Percentiles rank a stretch among this genome's conserved stretches.
These are phyloP conservation scores for Anthophora plumipes DNA, from an alignment of 2,888 invertebrate species.

Conservation along the genomic window DNA sequence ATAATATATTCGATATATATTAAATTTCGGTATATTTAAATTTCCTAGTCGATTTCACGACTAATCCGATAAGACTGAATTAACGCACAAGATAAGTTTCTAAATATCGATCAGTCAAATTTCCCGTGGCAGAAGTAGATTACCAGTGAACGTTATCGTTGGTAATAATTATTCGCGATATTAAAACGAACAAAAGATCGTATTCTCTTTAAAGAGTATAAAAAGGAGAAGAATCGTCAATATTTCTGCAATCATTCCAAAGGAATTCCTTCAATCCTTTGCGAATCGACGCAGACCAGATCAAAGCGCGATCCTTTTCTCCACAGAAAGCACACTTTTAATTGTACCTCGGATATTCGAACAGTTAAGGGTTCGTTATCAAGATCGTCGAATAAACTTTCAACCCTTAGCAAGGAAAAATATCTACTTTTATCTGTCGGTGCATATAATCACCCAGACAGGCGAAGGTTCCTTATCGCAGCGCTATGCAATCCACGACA, in stretches of 20 bases:
- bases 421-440: neutral
- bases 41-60: neutral
- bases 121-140: neutral
- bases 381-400: slow-evolving; percentile 1
- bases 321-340: slow-evolving; percentile 10
- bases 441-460: slow-evolving; percentile 11
- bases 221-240: neutral
- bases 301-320: neutral
- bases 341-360: slow-evolving; percentile 11
- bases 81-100: neutral
- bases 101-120: slow-evolving; percentile 24
- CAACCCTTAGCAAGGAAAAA: neutral
- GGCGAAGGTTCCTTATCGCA: slow-evolving; percentile 11
- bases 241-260: neutral
- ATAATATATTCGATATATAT: too few relatives aligned
- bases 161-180: neutral
- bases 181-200: neutral
- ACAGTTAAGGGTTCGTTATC: slow-evolving; percentile 3
- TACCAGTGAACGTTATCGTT: neutral
- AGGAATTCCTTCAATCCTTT: neutral
- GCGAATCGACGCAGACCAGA: neutral
- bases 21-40: neutral
- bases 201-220: neutral
- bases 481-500: neutral
- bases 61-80: neutral